Conservation (phyloP, 2,888 invertebrate genomes). For the Napeogenes inachia region DNA sequence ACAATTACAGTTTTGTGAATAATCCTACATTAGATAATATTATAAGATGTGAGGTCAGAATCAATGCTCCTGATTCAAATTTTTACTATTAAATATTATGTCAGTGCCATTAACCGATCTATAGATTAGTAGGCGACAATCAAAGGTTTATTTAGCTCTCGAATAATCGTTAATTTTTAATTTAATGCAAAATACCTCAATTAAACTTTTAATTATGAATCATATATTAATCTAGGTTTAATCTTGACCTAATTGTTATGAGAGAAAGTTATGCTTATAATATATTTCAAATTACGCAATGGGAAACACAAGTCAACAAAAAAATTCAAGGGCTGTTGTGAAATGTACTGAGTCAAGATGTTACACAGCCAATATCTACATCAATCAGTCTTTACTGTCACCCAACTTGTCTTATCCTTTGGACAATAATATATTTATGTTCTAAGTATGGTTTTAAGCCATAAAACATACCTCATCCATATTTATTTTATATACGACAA, state of each 20-base stretch:
- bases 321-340: constrained; percentile 21
- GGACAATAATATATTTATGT: constrained; percentile 13
- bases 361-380: not conserved
- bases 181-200: too few species aligned
- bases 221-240: too few species aligned
- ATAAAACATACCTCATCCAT: constrained; percentile 12
- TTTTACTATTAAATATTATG: too few species aligned
- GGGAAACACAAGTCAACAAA: constrained; percentile 1
- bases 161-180: too few species aligned
- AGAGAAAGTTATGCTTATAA: not conserved
- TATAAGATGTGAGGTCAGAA: too few species aligned
- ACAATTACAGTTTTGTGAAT: too few species aligned
- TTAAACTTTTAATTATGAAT: too few species aligned
- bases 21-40: too few species aligned
- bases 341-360: constrained; percentile 7
- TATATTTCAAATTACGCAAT: not conserved
- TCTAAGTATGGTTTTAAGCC: constrained; percentile 13
- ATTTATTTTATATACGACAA: constrained; percentile 7
- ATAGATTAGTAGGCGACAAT: too few species aligned
- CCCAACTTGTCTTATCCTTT: not conserved
- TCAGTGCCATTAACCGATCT: too few species aligned
- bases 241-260: not conserved
- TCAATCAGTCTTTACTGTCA: not conserved
- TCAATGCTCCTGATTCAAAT: too few species aligned
- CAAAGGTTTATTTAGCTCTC: too few species aligned